Conservation (phyloP, 2,888 invertebrate genomes). For the Microdon myrmicae region DNA sequence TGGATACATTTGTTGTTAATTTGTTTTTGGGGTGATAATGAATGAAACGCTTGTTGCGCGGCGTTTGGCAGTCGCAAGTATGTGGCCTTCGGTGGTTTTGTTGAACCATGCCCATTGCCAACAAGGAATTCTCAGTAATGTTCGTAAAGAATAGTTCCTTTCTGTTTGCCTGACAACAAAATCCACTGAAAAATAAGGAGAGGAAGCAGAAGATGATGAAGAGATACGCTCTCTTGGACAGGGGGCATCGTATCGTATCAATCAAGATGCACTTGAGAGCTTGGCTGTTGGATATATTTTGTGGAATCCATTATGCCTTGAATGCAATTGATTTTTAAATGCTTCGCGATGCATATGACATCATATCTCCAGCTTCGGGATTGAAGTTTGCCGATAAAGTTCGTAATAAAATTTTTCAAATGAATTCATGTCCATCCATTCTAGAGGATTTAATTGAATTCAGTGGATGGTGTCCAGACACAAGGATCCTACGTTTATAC, state of each 20-base stretch:
- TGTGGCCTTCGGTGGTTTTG: conserved; percentile 43
- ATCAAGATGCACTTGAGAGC: conserved; percentile 36
- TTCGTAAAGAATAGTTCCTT: conserved; percentile 31
- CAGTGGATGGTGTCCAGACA: no score
- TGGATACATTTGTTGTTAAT: conserved; percentile 33
- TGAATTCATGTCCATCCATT: no score
- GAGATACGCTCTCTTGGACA: conserved; percentile 38
- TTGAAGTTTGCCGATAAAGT: no score
- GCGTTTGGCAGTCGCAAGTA: conserved; percentile 21
- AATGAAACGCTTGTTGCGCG: conserved; percentile 45
- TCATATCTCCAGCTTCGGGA: no score
- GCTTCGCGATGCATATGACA: no score
- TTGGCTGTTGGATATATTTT: no score
- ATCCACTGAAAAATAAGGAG: conserved; percentile 38
- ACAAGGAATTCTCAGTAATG: conserved; percentile 27
- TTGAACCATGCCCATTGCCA: conserved; percentile 25
- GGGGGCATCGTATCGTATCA: conserved; percentile 6
- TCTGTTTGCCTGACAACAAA: conserved; percentile 33
- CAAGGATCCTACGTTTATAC: no score
- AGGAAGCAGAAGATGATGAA: no score
- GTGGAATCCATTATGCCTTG: no score
- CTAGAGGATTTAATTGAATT: no score
- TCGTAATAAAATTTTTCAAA: no score
- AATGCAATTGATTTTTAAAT: no score
- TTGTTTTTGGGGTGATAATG: conserved; percentile 41